Conservation (phyloP, 2,797 vertebrate species). For the Poecilia gillii region DNA sequence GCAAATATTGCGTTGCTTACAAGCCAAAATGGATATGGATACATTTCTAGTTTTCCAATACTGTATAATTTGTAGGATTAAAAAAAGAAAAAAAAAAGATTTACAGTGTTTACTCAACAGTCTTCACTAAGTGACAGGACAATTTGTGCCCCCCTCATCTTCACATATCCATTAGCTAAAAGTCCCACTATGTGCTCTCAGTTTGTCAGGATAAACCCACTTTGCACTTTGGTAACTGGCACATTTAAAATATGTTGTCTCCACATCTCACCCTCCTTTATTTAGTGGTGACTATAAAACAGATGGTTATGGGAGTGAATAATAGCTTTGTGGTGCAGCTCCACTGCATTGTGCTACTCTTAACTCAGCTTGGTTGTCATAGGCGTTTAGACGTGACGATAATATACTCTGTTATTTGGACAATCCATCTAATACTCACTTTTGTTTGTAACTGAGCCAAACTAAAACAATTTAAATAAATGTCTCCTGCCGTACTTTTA, state of each 20-base stretch:
- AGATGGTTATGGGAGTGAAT: constrained; percentile 27
- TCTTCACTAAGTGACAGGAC: neutral
- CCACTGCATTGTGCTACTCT: constrained; percentile 16
- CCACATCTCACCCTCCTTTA: constrained; percentile 16
- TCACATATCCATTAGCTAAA: neutral
- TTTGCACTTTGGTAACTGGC: neutral
- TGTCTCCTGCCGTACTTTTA: neutral
- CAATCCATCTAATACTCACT: neutral
- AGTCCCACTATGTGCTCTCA: constrained; percentile 1
- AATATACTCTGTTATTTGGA: constrained; percentile 10
- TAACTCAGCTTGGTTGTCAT: constrained; percentile 28
- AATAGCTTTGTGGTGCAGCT: constrained; percentile 23
- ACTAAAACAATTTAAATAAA: constrained; percentile 23
- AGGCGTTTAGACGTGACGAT: constrained; percentile 22
- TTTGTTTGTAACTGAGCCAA: neutral
- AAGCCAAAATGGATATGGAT: neutral
- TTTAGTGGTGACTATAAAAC: constrained; percentile 13
- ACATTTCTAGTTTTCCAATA: neutral
- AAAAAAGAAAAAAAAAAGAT: neutral
- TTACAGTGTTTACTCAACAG: neutral
- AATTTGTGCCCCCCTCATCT: neutral
- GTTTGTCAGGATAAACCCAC: constrained; percentile 12
- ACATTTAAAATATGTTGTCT: constrained; percentile 16
- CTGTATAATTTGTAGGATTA: neutral
- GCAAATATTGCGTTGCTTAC: neutral